Evolutionary conservation across 2,888 invertebrate species (phyloP), one percentile per base, ranked within the genome.

Genomic region (Agriopis marginaria): DNA sequence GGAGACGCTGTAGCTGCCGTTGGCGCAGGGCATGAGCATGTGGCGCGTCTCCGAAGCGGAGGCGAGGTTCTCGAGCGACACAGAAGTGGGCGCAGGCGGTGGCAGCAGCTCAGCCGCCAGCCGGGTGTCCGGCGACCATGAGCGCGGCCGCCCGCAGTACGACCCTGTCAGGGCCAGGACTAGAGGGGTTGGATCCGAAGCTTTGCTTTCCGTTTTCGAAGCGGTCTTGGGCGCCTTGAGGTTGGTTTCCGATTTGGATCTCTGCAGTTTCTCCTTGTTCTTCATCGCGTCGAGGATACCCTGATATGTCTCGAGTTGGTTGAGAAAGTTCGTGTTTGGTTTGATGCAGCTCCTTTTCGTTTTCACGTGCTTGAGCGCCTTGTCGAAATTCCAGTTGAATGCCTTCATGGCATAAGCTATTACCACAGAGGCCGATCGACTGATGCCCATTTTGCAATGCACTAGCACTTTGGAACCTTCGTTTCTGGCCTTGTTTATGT

Each of bases 381-480:
- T 96, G 72, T 97, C 96, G 82, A 99, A 97, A 82, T 98, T 97
- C 98, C 98, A 98, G 86, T 98, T 97, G 90, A 97, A 97, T 23
- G 98, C 98, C 92, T 99, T 99, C 99, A 99, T 99, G 39, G 98
- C 98, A 92, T 98, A 99, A 0, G 99, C 99, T 83, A 99, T 98
- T 40, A 99, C 99, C 40, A 99, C 99, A 3, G 99, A 99, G 7
- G 99, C 99, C 39, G 99, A 99, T 76, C 99, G 95, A 89, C 99
- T 99, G 72, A 99, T 98, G 39, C 99, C 99, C 99, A 99, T 99
- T 94, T 99, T 99, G 91, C 99, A 99, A 90, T 99, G 99, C 62
- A 99, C 99, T 81, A 99, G 95, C 67, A 99, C 99, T 92, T 98
- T 98, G 68, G 98, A 98, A 66, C 98, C 98, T 83, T 97, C 97